Percentiles rank a stretch among this genome's conserved stretches.
These are phyloP conservation scores for Eulemur albifrons DNA, from an alignment of 2,797 vertebrate genomes.

Conservation along the genomic window DNA sequence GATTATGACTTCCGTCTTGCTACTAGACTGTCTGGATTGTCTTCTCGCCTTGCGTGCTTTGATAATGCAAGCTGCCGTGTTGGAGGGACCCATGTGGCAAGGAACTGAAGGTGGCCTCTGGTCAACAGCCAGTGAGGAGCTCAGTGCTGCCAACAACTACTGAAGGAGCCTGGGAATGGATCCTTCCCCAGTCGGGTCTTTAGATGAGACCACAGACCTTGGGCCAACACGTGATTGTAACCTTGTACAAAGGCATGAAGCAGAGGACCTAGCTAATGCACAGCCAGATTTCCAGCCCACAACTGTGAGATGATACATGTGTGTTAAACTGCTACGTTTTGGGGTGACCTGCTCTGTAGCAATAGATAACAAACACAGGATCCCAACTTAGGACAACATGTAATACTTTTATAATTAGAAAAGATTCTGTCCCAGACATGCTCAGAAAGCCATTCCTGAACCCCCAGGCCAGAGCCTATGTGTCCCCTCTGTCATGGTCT, in stretches of 20 bases:
- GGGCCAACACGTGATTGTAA: not conserved
- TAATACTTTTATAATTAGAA: not conserved
- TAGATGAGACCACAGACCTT: not conserved
- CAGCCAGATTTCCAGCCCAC: not conserved
- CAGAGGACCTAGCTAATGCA: not conserved
- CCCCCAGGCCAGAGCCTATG: not conserved
- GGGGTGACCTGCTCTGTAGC: not conserved
- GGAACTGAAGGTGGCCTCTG: not conserved
- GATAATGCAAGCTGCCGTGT: not conserved
- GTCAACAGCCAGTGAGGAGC: not conserved
- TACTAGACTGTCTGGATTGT: not conserved
- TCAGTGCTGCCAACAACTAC: not conserved
- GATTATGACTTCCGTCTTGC: not conserved
- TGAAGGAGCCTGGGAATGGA: not conserved
- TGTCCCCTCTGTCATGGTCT: not conserved
- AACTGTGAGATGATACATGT: not conserved
- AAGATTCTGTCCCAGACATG: not conserved
- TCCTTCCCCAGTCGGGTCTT: not conserved
- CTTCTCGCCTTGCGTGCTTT: not conserved
- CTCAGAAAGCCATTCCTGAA: not conserved
- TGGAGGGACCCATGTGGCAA: not conserved
- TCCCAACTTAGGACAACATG: not conserved
- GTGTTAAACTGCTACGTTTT: not conserved
- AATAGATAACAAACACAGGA: not conserved
- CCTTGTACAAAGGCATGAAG: not conserved